Evolutionary conservation across 2,797 vertebrate species (phyloP), one percentile per base, ranked within the genome.

Genomic region (Eidolon dupreanum): DNA sequence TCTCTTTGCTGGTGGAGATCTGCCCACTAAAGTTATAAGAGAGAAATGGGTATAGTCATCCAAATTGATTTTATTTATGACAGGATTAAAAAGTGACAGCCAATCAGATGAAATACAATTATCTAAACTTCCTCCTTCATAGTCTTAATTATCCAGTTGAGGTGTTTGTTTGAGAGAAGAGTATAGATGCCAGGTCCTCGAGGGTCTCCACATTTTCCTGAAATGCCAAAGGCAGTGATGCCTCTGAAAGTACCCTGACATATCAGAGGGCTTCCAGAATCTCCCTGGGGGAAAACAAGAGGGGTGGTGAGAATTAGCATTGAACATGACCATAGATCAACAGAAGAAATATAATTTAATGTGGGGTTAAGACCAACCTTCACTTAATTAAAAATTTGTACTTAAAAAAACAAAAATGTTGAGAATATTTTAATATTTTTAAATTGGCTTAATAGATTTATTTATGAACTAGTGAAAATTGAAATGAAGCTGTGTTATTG

Each of bases 261-360:
- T 71, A 97, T 92, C 94, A 99, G 93, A 87, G 98, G 98, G 88
- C 98, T 97, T 0, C 98, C 98, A n/a, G 98, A 98, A 92, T 99
- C 98, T 28, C 98, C 98, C 98, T 99, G 89, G 31, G 11, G 63
- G 43, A 94, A 95, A 68, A 31, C 6, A 9, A 78, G 38, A 75
- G 81, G 92, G n/a, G 51, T 22, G 17, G 12, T 36, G 31, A 38
- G 16, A 24, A 49, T 84, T 13, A 78, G 15, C 19, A 0, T n/a
- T 1, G 8, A 61, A 2, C 55, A 86, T 43, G 68, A 57, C 33
- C 36, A 8, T 33, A 31, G 57, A 9, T 10, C n/a, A 71, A n/a
- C 22, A 36, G n/a, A 38, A 78, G 85, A 79, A 61, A 46, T 24
- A 36, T 41, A 73, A 16, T 8, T 55, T 9, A 57, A 20, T 22